Evolutionary conservation across 2,797 vertebrate species (phyloP).

Genomic region (Psittacula echo): DNA sequence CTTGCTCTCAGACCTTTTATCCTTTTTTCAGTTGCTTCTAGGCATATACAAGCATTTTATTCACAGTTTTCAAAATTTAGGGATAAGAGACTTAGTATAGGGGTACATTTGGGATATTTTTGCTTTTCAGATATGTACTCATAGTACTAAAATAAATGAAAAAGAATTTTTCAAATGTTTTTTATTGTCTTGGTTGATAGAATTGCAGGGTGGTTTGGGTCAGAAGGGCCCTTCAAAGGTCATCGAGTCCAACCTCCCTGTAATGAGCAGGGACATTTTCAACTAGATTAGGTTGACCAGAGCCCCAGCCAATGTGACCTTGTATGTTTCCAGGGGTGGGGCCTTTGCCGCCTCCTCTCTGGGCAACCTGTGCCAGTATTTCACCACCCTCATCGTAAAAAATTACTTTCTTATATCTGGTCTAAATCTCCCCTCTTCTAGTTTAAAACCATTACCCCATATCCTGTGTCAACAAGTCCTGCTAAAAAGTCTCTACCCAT

Average conservation of each 20-base stretch:
- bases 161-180: neutral
- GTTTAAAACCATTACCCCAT: neutral
- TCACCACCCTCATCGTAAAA: fast-evolving
- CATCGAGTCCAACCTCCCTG: neutral
- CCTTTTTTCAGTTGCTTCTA: neutral
- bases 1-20: neutral
- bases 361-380: neutral
- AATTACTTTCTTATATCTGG: neutral
- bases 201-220: neutral
- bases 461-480: neutral
- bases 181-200: neutral
- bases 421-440: neutral
- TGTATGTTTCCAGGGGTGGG: neutral
- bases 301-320: neutral
- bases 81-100: neutral
- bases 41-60: fast-evolving
- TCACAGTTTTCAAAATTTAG: neutral
- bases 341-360: neutral
- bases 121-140: neutral
- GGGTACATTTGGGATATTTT: neutral
- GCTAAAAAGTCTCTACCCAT: neutral
- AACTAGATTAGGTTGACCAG: neutral
- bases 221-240: neutral
- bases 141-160: neutral
- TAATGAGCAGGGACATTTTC: neutral